Evolutionary conservation across 1,140 invertebrate species (phyloP).

Genomic region (Mya arenaria): DNA sequence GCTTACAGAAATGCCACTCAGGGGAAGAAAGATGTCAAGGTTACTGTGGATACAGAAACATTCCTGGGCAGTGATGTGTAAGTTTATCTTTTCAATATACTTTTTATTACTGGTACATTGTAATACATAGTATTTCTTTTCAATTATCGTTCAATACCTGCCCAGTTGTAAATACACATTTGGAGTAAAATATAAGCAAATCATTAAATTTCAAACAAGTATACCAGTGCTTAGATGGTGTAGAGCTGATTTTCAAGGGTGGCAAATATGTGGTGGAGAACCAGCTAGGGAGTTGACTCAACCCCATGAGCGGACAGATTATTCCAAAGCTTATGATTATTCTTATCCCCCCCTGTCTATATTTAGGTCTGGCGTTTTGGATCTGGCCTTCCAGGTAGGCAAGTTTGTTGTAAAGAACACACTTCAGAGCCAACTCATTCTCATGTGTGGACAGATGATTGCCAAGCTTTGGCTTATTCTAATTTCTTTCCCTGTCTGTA

Average conservation of each 20-base stretch:
- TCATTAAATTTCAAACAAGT: too few species aligned
- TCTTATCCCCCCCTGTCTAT: too few species aligned
- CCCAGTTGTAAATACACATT: too few species aligned
- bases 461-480: slow-evolving; percentile 98
- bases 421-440: slow-evolving; percentile 95
- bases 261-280: slow-evolving; percentile 96
- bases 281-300: slow-evolving; percentile 96
- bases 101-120: too few species aligned
- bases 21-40: slow-evolving; percentile 77
- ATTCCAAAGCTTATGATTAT: slow-evolving; percentile 96
- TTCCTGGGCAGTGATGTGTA: slow-evolving; percentile 86
- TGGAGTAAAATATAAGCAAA: too few species aligned
- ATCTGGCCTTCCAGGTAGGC: slow-evolving; percentile 90
- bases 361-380: slow-evolving; percentile 93
- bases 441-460: slow-evolving; percentile 93
- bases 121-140: too few species aligned
- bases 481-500: too few species aligned
- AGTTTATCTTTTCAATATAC: slow-evolving; percentile 60
- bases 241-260: slow-evolving; percentile 91
- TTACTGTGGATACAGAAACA: slow-evolving; percentile 79
- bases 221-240: slow-evolving; percentile 91
- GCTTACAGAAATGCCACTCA: slow-evolving; percentile 81
- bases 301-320: slow-evolving; percentile 93
- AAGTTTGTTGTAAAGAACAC: slow-evolving; percentile 97
- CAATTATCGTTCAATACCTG: too few species aligned